Percentiles rank a stretch among this genome's conserved stretches.
Conservation (phyloP, 2,888 invertebrate genomes). For the Diarsia rubi region DNA sequence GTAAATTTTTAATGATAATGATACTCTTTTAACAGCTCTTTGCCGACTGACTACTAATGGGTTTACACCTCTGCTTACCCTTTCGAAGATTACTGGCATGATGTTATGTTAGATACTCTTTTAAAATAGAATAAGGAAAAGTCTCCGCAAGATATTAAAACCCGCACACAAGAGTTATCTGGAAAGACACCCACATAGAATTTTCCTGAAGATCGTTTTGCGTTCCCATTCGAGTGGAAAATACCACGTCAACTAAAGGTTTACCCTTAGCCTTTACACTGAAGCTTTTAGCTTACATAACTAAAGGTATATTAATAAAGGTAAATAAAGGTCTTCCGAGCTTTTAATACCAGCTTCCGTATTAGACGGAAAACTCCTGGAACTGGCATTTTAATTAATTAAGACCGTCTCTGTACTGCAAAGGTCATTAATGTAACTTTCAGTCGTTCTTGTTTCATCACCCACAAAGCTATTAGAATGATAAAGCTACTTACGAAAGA, state of each 20-base stretch:
- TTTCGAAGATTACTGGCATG: too few relatives aligned
- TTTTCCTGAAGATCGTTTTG: constrained; percentile 29
- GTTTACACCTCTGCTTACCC: too few relatives aligned
- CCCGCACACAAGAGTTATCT: background rate
- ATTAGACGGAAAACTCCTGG: background rate
- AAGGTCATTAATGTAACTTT: constrained; percentile 17
- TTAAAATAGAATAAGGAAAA: too few relatives aligned
- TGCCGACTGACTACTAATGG: too few relatives aligned
- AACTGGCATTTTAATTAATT: background rate
- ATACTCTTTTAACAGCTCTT: too few relatives aligned
- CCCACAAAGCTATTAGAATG: background rate
- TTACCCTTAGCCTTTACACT: constrained; percentile 25
- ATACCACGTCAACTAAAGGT: constrained; percentile 25
- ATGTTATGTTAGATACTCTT: too few relatives aligned
- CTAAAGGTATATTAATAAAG: background rate
- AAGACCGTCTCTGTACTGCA: background rate
- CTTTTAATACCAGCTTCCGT: constrained; percentile 3
- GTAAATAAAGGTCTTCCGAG: constrained; percentile 3
- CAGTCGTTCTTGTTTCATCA: background rate
- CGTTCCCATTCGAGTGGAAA: constrained; percentile 25
- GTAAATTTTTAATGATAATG: constrained; percentile 19
- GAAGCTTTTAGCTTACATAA: constrained; percentile 2
- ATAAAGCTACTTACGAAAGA: background rate
- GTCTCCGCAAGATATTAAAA: background rate
- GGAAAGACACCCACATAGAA: background rate